phyloP scores from a whole-genome alignment of 2,113 vertebrate genomes.

The Microtus richardsoni region DNA sequence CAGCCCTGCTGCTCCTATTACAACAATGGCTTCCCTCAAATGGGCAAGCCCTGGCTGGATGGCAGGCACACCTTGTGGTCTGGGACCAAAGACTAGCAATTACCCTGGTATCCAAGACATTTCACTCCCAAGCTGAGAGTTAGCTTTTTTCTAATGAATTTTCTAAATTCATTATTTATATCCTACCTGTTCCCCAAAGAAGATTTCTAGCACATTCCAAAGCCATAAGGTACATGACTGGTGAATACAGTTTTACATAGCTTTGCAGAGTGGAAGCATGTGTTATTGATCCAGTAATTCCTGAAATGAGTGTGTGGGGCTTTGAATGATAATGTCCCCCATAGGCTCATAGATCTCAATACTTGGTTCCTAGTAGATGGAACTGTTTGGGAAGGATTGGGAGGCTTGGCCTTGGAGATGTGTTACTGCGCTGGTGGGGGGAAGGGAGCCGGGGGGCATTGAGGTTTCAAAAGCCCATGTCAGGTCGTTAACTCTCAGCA shows the following conservation, averaged over 20 bases:
- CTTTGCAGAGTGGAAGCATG: background rate
- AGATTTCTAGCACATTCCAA: slow-evolving; percentile 17
- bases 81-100: background rate
- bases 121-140: background rate
- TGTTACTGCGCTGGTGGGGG: too few species aligned
- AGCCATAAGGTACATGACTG: background rate
- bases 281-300: background rate
- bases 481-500: too few species aligned
- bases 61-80: background rate
- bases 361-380: too few species aligned
- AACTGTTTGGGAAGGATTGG: too few species aligned
- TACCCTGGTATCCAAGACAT: slow-evolving; percentile 26
- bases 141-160: background rate
- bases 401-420: too few species aligned
- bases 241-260: slow-evolving; percentile 20
- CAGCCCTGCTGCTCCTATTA: too few species aligned
- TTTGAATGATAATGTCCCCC: background rate
- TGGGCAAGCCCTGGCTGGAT: background rate
- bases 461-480: too few species aligned
- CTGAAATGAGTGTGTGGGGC: background rate
- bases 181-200: slow-evolving; percentile 24
- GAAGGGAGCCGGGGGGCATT: too few species aligned
- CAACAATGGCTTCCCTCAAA: background rate
- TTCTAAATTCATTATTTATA: slow-evolving; percentile 67
- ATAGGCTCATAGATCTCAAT: background rate